Evolutionary conservation across 2,888 invertebrate genomes (phyloP).

Genomic region (Corbicula japonica): DNA sequence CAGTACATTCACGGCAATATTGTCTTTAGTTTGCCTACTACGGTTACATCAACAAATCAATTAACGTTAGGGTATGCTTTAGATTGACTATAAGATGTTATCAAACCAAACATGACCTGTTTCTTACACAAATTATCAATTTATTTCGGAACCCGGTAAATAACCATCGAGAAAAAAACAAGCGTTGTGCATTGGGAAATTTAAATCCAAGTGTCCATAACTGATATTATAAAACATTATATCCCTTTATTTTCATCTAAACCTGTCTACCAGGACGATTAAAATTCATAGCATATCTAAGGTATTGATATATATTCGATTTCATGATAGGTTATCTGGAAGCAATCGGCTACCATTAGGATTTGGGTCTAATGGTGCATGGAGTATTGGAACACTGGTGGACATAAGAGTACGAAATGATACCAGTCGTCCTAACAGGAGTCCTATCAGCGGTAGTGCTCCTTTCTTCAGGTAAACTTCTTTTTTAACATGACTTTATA

Average conservation of each 20-base stretch:
- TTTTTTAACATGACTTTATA: neutral
- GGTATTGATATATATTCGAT: neutral
- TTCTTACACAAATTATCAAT: too few species aligned
- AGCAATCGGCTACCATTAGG: slow-evolving; percentile 26
- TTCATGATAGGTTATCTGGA: slow-evolving; percentile 14
- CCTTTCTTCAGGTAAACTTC: slow-evolving; percentile 21
- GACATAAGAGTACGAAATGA: slow-evolving; percentile 35
- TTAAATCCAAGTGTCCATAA: too few species aligned
- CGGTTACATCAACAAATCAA: neutral
- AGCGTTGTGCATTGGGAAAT: too few species aligned
- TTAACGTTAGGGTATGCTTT: slow-evolving; percentile 26
- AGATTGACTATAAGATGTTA: too few species aligned
- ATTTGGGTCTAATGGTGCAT: slow-evolving; percentile 11
- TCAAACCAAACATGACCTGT: too few species aligned
- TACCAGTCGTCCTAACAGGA: slow-evolving; percentile 32
- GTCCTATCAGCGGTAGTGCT: slow-evolving; percentile 23
- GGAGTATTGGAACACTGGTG: slow-evolving; percentile 21
- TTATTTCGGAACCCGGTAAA: too few species aligned
- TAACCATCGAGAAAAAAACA: too few species aligned
- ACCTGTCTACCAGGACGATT: neutral
- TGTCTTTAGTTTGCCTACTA: slow-evolving; percentile 5
- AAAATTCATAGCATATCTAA: neutral
- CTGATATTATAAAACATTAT: neutral
- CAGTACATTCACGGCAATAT: slow-evolving; percentile 45
- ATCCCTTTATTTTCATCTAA: neutral